Conservation (phyloP, 1,140 invertebrate species). For the Ostrea denselamellosa region DNA sequence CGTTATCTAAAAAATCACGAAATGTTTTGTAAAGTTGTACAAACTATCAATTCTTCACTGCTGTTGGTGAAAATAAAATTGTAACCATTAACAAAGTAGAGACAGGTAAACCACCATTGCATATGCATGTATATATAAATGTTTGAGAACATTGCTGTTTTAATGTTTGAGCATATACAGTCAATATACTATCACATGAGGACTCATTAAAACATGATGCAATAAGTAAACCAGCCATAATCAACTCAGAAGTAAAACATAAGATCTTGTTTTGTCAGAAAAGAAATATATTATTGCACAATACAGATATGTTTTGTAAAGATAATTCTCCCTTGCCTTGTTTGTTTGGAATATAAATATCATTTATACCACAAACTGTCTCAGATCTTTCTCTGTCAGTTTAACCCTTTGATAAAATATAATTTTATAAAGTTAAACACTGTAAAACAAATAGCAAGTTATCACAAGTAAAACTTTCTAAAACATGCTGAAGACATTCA, state of each 20-base stretch:
- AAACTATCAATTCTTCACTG: not conserved
- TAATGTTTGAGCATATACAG: not conserved
- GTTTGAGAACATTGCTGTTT: not conserved
- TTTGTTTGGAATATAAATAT: not conserved
- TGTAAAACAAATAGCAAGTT: not conserved
- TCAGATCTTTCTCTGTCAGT: not conserved
- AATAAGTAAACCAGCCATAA: conserved; percentile 1
- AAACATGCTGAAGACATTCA: conserved; percentile 21
- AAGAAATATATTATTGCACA: not conserved
- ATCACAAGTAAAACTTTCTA: conserved; percentile 14
- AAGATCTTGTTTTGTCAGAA: not conserved
- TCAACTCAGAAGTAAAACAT: not conserved
- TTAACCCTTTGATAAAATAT: not conserved
- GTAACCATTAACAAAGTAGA: conserved; percentile 16
- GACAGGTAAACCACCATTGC: conserved; percentile 16
- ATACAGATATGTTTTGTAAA: not conserved
- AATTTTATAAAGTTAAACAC: conserved; percentile 12
- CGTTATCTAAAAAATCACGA: no score
- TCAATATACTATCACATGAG: conserved; percentile 24
- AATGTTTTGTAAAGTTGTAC: no score
- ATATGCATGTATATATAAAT: not conserved
- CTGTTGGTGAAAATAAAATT: not conserved
- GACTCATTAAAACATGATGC: not conserved
- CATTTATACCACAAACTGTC: not conserved
- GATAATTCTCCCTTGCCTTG: not conserved